Evolutionary conservation across 2,797 vertebrate genomes (phyloP).

Genomic region (Sibirionetta formosa): DNA sequence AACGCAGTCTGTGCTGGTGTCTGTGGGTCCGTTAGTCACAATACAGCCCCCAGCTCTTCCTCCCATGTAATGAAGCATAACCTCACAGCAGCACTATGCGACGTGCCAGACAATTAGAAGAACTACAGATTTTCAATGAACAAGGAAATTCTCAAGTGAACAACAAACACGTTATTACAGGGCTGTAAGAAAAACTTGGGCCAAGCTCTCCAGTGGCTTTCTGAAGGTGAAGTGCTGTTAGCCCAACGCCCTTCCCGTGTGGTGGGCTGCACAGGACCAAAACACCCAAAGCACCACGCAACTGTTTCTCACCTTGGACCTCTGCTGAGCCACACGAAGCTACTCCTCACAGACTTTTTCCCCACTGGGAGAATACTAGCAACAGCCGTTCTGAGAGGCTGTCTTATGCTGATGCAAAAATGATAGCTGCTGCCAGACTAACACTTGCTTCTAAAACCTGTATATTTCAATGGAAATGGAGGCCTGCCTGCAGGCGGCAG

Average conservation of each 20-base stretch:
- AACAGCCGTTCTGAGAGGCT: background rate
- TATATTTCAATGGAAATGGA: background rate
- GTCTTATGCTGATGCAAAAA: rapidly evolving
- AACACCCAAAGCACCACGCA: rapidly evolving
- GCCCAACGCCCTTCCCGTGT: background rate
- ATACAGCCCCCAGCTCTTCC: background rate
- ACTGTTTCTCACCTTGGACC: background rate
- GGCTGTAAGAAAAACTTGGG: background rate
- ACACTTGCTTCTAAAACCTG: no score
- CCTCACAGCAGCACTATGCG: background rate
- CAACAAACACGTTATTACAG: background rate
- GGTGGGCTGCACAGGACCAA: background rate
- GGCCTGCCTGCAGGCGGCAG: background rate
- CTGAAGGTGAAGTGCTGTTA: background rate
- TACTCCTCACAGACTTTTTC: rapidly evolving
- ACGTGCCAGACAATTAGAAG: background rate
- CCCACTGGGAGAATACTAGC: background rate
- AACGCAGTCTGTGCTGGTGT: background rate
- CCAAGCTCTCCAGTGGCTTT: background rate
- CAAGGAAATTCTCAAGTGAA: background rate
- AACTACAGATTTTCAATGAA: background rate
- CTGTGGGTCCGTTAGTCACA: no score
- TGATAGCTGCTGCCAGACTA: rapidly evolving
- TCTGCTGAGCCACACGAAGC: background rate
- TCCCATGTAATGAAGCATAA: background rate